phyloP scores from a whole-genome alignment of 2,888 invertebrate genomes.

The Rotaria socialis region DNA sequence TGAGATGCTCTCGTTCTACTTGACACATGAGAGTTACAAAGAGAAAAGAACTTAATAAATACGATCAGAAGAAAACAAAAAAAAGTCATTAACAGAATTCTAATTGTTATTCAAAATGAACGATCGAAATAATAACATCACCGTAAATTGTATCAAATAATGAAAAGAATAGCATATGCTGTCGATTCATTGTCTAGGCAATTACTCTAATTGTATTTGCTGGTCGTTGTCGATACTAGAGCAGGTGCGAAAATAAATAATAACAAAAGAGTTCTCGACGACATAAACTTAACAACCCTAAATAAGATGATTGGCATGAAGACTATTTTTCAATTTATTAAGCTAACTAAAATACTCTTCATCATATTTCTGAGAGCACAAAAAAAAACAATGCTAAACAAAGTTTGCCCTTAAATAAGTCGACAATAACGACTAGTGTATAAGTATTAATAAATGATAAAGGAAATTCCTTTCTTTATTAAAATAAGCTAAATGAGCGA shows the following conservation, averaged over 20 bases:
- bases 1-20: background rate
- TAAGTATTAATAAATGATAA: background rate
- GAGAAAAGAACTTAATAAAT: background rate
- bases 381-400: background rate
- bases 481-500: background rate
- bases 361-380: too few relatives aligned
- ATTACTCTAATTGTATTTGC: background rate
- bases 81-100: background rate
- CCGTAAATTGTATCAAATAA: background rate
- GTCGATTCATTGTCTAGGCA: background rate
- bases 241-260: background rate
- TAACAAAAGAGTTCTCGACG: background rate
- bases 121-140: background rate
- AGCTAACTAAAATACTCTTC: too few relatives aligned
- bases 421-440: background rate
- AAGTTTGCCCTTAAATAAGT: background rate
- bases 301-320: background rate
- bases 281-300: background rate
- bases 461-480: background rate
- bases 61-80: background rate
- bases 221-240: background rate
- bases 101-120: background rate
- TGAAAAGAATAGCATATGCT: background rate
- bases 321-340: background rate
- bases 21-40: constrained; percentile 1